phyloP scores from a whole-genome alignment of 2,797 vertebrate genomes.

The Periparus ater region DNA sequence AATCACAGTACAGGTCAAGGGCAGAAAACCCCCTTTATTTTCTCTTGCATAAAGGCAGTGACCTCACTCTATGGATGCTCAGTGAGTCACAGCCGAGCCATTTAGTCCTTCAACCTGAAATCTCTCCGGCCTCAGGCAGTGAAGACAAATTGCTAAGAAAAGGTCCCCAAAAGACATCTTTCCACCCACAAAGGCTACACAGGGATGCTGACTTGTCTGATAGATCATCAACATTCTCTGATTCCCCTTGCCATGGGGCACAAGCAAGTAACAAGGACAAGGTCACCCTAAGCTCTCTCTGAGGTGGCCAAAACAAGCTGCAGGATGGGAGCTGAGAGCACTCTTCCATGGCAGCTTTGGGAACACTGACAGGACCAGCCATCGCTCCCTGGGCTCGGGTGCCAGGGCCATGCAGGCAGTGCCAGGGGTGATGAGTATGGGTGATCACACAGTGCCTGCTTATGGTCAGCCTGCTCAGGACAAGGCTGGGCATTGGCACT shows the following conservation, averaged over 20 bases:
- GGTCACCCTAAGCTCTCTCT: background rate
- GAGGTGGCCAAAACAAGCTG: background rate
- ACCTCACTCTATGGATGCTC: background rate
- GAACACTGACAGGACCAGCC: background rate
- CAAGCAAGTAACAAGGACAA: background rate
- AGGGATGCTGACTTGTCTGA: background rate
- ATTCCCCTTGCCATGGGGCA: background rate
- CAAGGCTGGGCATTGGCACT: background rate
- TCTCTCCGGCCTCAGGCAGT: background rate
- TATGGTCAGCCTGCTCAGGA: background rate
- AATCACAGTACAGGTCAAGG: background rate
- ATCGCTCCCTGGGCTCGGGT: rapidly evolving
- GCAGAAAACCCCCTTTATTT: background rate
- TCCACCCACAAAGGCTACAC: background rate
- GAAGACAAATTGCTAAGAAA: background rate
- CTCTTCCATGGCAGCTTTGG: background rate
- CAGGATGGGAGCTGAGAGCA: background rate
- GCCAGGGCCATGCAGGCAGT: rapidly evolving
- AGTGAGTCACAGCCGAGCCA: background rate
- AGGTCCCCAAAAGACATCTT: background rate
- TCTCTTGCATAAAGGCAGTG: background rate
- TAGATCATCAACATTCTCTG: rapidly evolving
- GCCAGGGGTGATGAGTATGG: rapidly evolving
- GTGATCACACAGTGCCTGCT: rapidly evolving
- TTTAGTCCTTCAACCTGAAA: background rate